A percentile compares a stretch with the other conserved stretches of the same genome.
Evolutionary conservation across 2,113 vertebrate genomes (phyloP).

Genomic region (Panthera uncia): DNA sequence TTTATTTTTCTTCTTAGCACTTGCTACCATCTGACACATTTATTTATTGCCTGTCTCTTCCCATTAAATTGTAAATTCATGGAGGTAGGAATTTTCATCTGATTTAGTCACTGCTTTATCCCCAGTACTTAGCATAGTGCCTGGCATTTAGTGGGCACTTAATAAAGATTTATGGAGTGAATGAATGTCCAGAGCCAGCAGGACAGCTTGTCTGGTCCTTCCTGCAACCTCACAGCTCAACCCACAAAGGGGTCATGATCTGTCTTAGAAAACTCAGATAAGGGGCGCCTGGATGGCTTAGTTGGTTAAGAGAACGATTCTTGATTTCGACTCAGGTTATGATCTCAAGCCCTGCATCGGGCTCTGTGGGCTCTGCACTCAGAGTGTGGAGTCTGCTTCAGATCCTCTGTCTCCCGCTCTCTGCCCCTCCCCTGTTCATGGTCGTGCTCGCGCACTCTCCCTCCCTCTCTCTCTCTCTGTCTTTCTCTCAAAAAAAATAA

Average conservation of each 20-base stretch:
- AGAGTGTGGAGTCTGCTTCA: no score
- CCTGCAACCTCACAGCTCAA: neutral
- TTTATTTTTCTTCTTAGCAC: neutral
- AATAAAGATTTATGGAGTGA: slow-evolving; percentile 16
- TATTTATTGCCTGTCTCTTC: slow-evolving; percentile 2
- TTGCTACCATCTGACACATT: neutral
- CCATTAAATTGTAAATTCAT: neutral
- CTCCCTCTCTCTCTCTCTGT: no score
- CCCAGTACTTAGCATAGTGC: neutral
- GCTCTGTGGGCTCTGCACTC: no score
- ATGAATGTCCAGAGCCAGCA: neutral
- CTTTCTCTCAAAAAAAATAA: no score
- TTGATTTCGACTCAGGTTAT: no score
- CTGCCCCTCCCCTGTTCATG: no score
- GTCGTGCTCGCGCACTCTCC: no score
- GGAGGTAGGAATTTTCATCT: slow-evolving; percentile 32
- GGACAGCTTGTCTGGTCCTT: slow-evolving; percentile 8
- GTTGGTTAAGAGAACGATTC: no score
- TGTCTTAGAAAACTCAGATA: neutral
- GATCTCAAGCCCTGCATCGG: no score
- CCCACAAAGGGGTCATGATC: neutral
- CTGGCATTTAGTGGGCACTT: slow-evolving; percentile 8
- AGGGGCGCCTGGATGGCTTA: neutral
- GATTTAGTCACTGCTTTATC: neutral
- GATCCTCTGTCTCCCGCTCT: no score